Evolutionary conservation across 2,888 invertebrate genomes (phyloP).

Genomic region (Ophraella communa): DNA sequence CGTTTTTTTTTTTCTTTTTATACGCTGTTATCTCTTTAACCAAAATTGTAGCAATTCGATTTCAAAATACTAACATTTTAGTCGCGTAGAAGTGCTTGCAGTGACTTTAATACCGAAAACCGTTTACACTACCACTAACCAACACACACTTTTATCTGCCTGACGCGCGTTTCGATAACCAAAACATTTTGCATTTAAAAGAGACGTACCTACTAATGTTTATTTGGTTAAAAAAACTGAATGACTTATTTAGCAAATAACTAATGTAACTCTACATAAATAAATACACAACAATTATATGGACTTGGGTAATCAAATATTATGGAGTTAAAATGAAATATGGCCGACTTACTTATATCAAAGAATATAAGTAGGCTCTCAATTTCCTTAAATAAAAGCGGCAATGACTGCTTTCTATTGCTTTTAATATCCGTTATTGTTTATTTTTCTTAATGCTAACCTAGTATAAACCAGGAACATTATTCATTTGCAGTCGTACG

Average conservation of each 20-base stretch:
- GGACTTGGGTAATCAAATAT: not conserved
- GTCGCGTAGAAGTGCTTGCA: too few species aligned
- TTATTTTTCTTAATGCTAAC: conserved; percentile 9
- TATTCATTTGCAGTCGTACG: not conserved
- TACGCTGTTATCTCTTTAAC: too few species aligned
- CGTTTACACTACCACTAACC: too few species aligned
- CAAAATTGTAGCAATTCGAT: too few species aligned
- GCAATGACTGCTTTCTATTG: conserved; percentile 21
- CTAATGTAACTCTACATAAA: not conserved
- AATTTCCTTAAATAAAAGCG: conserved; percentile 19
- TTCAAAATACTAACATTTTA: too few species aligned
- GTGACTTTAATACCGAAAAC: too few species aligned
- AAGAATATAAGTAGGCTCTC: conserved; percentile 1
- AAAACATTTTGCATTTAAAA: too few species aligned
- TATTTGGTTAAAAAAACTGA: too few species aligned
- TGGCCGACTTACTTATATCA: not conserved
- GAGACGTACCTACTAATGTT: too few species aligned
- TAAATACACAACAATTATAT: not conserved
- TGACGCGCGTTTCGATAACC: too few species aligned
- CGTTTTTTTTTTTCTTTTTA: too few species aligned
- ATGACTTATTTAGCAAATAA: not conserved
- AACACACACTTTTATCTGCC: too few species aligned
- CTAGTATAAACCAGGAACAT: conserved; percentile 6
- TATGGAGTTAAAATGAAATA: not conserved
- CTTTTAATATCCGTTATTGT: conserved; percentile 17